Evolutionary conservation across 2,888 invertebrate species (phyloP).

Genomic region (Drosophila buzzatii): DNA sequence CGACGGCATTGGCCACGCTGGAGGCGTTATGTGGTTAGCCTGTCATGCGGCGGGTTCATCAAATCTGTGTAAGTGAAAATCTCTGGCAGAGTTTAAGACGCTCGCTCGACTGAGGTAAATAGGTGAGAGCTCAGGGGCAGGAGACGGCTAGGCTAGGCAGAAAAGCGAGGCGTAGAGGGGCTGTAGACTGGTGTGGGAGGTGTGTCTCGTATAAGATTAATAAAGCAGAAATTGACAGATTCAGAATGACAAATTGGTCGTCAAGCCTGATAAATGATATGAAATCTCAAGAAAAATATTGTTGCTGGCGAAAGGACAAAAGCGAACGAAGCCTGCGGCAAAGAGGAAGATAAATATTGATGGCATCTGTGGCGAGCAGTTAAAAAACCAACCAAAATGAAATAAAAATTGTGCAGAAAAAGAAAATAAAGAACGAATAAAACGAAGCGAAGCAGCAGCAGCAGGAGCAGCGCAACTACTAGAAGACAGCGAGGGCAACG

Average conservation of each 20-base stretch:
- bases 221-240: conserved; percentile 83
- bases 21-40: conserved; percentile 51
- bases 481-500: conserved; percentile 15
- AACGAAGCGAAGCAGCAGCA: conserved; percentile 19
- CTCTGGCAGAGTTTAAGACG: conserved; percentile 23
- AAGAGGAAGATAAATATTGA: conserved; percentile 75
- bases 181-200: neutral
- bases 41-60: conserved; percentile 61
- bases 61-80: conserved; percentile 76
- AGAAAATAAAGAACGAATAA: conserved; percentile 16
- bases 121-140: conserved; percentile 1
- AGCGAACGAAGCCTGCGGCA: conserved; percentile 28
- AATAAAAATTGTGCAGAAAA: conserved; percentile 53
- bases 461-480: conserved; percentile 8
- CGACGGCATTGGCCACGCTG: conserved; percentile 20
- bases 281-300: conserved; percentile 75
- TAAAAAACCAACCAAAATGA: conserved; percentile 61
- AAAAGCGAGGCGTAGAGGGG: neutral
- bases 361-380: conserved; percentile 72
- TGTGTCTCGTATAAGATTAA: conserved; percentile 75
- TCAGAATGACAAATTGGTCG: conserved; percentile 83
- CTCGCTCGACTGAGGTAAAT: conserved; percentile 6
- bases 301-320: conserved; percentile 56
- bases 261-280: conserved; percentile 83
- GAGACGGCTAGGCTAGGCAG: neutral